Evolutionary conservation across 2,797 vertebrate genomes (phyloP).

Genomic region (Arremon brunneinucha): DNA sequence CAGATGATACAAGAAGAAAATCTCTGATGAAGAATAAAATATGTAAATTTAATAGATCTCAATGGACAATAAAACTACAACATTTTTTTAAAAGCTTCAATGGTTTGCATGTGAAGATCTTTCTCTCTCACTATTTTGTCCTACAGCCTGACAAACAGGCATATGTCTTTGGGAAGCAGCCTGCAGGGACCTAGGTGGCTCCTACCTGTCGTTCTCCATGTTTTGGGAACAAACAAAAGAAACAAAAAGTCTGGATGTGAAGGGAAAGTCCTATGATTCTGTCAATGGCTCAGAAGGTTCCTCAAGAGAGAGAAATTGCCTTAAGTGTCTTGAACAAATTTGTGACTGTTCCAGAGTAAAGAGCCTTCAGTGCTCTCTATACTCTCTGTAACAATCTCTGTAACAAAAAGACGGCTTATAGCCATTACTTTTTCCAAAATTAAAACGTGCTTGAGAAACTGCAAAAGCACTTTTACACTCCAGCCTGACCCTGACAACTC

Average conservation of each 20-base stretch:
- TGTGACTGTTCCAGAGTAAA: neutral
- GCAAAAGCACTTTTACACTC: neutral
- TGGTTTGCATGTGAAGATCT: neutral
- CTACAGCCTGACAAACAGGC: neutral
- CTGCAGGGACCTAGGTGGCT: neutral
- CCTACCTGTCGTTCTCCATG: neutral
- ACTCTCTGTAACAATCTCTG: neutral
- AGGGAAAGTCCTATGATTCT: neutral
- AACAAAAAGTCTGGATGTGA: neutral
- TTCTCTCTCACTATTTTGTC: neutral
- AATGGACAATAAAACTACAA: neutral
- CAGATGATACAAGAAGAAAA: neutral
- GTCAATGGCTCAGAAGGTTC: neutral
- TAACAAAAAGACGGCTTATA: neutral
- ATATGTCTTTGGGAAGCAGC: neutral
- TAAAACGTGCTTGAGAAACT: neutral
- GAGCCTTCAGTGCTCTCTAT: neutral
- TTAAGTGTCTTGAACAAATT: neutral
- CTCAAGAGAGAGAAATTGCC: neutral
- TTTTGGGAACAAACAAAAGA: neutral
- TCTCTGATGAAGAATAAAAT: neutral
- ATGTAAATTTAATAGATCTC: neutral
- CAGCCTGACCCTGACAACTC: conserved; percentile 17
- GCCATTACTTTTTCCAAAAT: neutral
- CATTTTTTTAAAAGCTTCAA: neutral